These are phyloP conservation scores for Arrhopalites spinosus DNA, from an alignment of 2,888 invertebrate species.

Conservation along the genomic window DNA sequence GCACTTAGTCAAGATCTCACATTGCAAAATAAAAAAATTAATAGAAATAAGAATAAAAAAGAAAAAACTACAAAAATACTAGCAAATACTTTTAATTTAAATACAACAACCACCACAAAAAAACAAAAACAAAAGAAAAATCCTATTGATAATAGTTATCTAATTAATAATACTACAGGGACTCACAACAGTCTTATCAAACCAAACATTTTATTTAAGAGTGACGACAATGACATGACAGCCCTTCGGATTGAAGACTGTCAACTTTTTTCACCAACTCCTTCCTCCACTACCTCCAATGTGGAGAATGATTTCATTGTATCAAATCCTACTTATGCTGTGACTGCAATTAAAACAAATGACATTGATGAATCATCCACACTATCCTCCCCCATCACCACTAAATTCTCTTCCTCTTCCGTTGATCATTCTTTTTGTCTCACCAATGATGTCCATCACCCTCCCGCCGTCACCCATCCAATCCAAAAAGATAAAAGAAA, in stretches of 20 bases:
- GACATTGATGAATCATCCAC: not conserved
- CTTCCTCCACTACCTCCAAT: constrained; percentile 7
- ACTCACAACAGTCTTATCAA: not conserved
- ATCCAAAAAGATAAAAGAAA: constrained; percentile 22
- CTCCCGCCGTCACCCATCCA: not conserved
- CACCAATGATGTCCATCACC: not conserved
- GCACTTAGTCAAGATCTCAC: constrained; percentile 33
- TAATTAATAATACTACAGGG: not conserved
- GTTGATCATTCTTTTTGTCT: not conserved
- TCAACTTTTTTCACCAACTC: constrained; percentile 17
- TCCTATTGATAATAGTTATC: not conserved
- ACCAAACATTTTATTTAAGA: not conserved
- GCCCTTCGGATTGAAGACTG: not conserved
- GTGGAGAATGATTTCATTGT: constrained; percentile 23
- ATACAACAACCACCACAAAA: too few species aligned
- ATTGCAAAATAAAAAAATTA: constrained; percentile 4
- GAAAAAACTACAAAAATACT: constrained; percentile 1
- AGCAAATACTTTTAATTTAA: constrained; percentile 17
- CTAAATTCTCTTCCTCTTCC: not conserved
- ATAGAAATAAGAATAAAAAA: not conserved
- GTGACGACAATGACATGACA: not conserved
- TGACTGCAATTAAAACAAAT: constrained; percentile 30
- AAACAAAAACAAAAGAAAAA: too few species aligned
- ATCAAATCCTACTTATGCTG: constrained; percentile 33
- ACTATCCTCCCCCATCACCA: not conserved